phyloP scores from a whole-genome alignment of 2,797 vertebrate genomes.

The Pseudochirops cupreus region DNA sequence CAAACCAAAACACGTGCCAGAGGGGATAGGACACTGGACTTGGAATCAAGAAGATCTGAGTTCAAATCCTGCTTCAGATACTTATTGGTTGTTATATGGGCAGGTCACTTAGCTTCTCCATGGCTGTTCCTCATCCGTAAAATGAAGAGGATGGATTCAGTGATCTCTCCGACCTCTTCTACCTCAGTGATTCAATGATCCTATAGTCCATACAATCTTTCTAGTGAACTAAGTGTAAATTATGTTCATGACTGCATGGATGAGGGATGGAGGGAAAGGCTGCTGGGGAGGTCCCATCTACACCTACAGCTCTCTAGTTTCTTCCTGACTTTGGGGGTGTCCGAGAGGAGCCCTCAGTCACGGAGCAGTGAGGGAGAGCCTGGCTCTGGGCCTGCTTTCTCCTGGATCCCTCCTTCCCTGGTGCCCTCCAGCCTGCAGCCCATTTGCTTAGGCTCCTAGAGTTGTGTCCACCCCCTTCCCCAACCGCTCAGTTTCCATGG shows the following conservation, averaged over 20 bases:
- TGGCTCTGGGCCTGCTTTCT: background rate
- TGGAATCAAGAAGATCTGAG: background rate
- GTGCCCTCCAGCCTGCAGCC: background rate
- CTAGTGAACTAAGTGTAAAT: background rate
- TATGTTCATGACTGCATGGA: background rate
- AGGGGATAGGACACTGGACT: background rate
- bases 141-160: background rate
- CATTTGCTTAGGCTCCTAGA: slow-evolving; percentile 58
- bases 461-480: slow-evolving; percentile 57
- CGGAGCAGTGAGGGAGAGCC: background rate
- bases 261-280: background rate
- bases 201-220: background rate
- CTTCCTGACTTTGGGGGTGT: background rate
- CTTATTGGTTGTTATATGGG: background rate
- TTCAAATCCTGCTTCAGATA: background rate
- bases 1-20: too few relatives aligned
- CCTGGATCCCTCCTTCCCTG: background rate
- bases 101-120: background rate
- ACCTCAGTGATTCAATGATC: background rate
- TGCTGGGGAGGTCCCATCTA: background rate
- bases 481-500: slow-evolving; percentile 65
- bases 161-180: background rate
- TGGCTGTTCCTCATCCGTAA: background rate
- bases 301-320: background rate
- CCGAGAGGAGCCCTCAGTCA: background rate